A percentile compares a stretch with the other conserved stretches of the same genome.
Evolutionary conservation across 2,797 vertebrate species (phyloP).

Genomic region (Chromobotia macracanthus): DNA sequence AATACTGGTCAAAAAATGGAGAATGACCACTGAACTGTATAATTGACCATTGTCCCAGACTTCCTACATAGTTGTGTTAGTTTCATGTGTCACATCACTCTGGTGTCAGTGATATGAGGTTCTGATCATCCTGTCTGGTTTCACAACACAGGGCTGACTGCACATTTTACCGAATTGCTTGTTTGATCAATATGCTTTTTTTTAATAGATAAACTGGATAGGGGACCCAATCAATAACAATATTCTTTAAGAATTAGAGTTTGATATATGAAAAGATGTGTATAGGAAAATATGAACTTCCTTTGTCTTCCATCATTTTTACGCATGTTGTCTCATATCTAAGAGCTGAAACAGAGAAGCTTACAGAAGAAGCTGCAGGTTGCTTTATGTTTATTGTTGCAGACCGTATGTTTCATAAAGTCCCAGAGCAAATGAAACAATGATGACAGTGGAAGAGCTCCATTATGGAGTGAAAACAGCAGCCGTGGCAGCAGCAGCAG

Average conservation of each 20-base stretch:
- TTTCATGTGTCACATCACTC: not conserved
- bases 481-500: constrained; percentile 77
- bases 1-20: not conserved
- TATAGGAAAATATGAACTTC: not conserved
- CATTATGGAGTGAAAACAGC: constrained; percentile 79
- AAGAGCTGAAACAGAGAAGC: not conserved
- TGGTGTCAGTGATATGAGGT: too few species aligned
- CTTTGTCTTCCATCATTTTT: not conserved
- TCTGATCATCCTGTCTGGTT: not conserved
- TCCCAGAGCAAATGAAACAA: constrained; percentile 32
- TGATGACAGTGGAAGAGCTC: constrained; percentile 78
- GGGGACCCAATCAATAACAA: not conserved
- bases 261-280: too few species aligned
- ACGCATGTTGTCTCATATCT: not conserved
- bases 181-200: not conserved
- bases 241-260: not conserved
- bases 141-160: too few species aligned
- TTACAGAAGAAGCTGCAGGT: not conserved
- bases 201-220: not conserved
- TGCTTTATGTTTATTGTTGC: constrained; percentile 9
- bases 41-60: not conserved
- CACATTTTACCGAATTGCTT: not conserved
- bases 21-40: not conserved
- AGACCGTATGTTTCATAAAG: constrained; percentile 21
- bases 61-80: not conserved